Conservation (phyloP, 1,140 invertebrate species). For the Ruditapes philippinarum region DNA sequence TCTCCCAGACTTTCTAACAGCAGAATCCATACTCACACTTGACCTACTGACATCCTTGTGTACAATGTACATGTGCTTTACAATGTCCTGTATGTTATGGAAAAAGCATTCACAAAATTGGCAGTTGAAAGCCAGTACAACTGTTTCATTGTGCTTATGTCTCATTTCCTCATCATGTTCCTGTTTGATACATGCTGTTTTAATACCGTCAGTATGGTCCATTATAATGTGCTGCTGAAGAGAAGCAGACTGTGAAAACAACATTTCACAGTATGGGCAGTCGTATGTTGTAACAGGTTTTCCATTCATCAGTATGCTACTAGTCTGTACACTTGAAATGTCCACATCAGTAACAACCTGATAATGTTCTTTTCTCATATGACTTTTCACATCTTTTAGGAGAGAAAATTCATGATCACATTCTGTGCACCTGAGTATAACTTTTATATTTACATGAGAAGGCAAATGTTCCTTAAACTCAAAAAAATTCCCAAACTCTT, state of each 20-base stretch:
- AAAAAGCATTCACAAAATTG: slow-evolving; percentile 40
- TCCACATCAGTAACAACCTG: not conserved
- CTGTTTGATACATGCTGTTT: slow-evolving; percentile 6
- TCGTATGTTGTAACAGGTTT: slow-evolving; percentile 51
- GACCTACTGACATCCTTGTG: not conserved
- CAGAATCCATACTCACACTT: not conserved
- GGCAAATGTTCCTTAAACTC: slow-evolving; percentile 8
- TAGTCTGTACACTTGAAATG: not conserved
- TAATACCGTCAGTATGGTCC: slow-evolving; percentile 22
- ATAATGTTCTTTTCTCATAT: slow-evolving; percentile 15
- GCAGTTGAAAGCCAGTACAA: slow-evolving; percentile 36
- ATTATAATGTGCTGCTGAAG: slow-evolving; percentile 27
- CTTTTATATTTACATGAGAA: slow-evolving; percentile 34
- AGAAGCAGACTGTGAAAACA: slow-evolving; percentile 35
- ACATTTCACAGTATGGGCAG: slow-evolving; percentile 60
- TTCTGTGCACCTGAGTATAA: slow-evolving; percentile 21
- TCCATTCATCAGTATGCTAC: not conserved
- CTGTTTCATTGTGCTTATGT: not conserved
- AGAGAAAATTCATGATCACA: slow-evolving; percentile 14
- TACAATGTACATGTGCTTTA: slow-evolving; percentile 39
- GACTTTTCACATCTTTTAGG: not conserved
- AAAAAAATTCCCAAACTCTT: not conserved
- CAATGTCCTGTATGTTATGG: slow-evolving; percentile 21
- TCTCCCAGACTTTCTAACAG: slow-evolving; percentile 33
- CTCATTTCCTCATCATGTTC: not conserved